A percentile compares a stretch with the other conserved stretches of the same genome.
Conservation (phyloP, 23 tunicate genomes). For the Corella eumyota region DNA sequence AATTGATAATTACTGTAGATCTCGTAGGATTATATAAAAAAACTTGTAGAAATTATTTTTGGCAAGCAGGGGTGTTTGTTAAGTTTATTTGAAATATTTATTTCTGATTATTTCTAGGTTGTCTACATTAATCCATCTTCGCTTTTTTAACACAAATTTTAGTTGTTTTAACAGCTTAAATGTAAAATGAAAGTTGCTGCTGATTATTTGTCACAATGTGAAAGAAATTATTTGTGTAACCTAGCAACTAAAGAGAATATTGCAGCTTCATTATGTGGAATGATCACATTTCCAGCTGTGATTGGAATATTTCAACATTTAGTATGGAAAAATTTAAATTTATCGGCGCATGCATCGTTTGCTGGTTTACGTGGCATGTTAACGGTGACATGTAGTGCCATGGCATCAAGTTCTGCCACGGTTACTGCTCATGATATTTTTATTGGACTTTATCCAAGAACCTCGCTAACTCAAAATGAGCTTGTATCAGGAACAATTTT, state of each 20-base stretch:
- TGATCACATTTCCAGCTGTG: slow-evolving; percentile 38
- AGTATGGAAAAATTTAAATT: slow-evolving; percentile 43
- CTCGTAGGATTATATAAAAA: no score
- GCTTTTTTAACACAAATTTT: no score
- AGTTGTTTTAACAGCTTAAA: no score
- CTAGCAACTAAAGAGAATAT: slow-evolving; percentile 3
- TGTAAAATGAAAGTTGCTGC: no score
- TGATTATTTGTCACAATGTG: no score
- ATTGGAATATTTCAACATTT: slow-evolving; percentile 41
- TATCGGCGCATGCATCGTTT: slow-evolving; percentile 33
- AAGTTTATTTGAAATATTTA: no score
- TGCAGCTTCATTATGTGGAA: slow-evolving; percentile 18
- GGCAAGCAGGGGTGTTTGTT: no score
- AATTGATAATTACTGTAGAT: no score
- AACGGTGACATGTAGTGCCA: slow-evolving; percentile 10
- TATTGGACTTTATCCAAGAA: neutral
- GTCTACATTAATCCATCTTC: no score
- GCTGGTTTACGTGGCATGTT: slow-evolving; percentile 27
- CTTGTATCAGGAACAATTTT: slow-evolving; percentile 3
- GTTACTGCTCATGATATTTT: slow-evolving; percentile 4
- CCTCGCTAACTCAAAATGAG: slow-evolving; percentile 3
- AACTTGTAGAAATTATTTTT: no score
- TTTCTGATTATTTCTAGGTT: no score
- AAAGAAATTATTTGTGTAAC: neutral
- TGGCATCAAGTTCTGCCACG: slow-evolving; percentile 11